Percentiles rank a stretch among this genome's conserved stretches.
These are phyloP conservation scores for Orius laevigatus DNA, from an alignment of 1,140 invertebrate species.

Conservation along the genomic window DNA sequence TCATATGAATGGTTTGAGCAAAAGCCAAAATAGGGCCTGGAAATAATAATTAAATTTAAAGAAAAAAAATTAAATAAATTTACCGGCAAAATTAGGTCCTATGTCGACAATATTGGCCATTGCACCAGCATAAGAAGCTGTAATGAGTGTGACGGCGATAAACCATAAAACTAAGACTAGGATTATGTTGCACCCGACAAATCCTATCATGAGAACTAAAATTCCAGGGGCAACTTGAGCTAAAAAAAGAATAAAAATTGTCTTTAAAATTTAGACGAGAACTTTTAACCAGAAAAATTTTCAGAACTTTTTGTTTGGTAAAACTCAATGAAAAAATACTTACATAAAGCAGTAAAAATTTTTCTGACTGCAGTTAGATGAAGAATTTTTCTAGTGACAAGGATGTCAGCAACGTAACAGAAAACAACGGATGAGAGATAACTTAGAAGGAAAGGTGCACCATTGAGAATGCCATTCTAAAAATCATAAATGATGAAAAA, in stretches of 20 bases:
- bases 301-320: too few species aligned
- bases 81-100: slow-evolving; percentile 49
- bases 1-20: slow-evolving; percentile 60
- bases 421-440: slow-evolving; percentile 51
- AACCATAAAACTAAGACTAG: slow-evolving; percentile 38
- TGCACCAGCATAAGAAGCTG: slow-evolving; percentile 54
- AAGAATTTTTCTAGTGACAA: slow-evolving; percentile 38
- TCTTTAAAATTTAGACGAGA: too few species aligned
- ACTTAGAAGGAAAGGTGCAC: slow-evolving; percentile 48
- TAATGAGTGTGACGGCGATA: slow-evolving; percentile 50
- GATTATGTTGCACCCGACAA: slow-evolving; percentile 42
- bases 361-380: slow-evolving; percentile 46
- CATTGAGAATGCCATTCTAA: slow-evolving; percentile 47
- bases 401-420: slow-evolving; percentile 48
- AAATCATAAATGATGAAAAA: neutral
- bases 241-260: slow-evolving; percentile 18
- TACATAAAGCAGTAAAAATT: slow-evolving; percentile 43
- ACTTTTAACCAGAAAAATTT: too few species aligned
- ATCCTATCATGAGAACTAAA: slow-evolving; percentile 44
- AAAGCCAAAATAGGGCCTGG: slow-evolving; percentile 50
- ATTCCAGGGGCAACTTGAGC: slow-evolving; percentile 55
- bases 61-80: neutral
- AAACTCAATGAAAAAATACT: slow-evolving; percentile 20
- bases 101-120: slow-evolving; percentile 61
- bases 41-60: slow-evolving; percentile 5